phyloP scores from a whole-genome alignment of 2,113 vertebrate species.

The Gallinago paraguaiae region DNA sequence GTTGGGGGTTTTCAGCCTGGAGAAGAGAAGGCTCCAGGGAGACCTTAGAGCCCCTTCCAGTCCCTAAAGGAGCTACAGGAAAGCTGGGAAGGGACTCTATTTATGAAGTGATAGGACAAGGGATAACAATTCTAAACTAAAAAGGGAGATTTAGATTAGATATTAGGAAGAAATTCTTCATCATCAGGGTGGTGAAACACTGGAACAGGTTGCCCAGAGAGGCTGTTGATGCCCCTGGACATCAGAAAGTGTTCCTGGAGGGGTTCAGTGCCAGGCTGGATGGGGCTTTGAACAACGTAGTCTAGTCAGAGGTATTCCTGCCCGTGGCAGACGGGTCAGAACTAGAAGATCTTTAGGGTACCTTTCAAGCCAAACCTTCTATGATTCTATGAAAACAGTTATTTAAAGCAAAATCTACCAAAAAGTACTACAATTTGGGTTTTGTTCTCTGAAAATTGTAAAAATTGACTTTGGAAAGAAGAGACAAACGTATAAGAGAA shows the following conservation, averaged over 20 bases:
- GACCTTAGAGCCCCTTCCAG: not conserved
- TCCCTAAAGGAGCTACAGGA: not conserved
- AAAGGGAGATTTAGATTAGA: not conserved
- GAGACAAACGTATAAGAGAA: not conserved
- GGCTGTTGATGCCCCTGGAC: not conserved
- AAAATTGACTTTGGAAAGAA: not conserved
- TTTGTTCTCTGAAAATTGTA: not conserved
- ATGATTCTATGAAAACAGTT: not conserved
- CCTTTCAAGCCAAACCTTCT: not conserved
- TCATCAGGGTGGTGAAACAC: not conserved
- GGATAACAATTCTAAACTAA: not conserved
- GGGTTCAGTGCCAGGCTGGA: not conserved
- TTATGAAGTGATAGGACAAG: not conserved
- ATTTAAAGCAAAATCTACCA: not conserved
- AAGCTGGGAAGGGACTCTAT: not conserved
- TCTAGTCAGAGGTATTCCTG: not conserved
- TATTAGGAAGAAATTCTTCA: not conserved
- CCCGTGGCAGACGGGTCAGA: not conserved
- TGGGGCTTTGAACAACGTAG: not conserved
- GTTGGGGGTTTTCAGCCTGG: not conserved
- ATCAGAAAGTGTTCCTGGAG: not conserved
- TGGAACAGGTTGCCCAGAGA: not conserved
- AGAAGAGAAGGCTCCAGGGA: not conserved
- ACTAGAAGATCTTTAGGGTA: not conserved
- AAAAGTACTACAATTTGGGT: not conserved